Base-by-base conservation (phyloP, 30 jellyfish, hydroid and myxozoan species). In the Aurelia aurita complex sp. Pacific region DNA sequence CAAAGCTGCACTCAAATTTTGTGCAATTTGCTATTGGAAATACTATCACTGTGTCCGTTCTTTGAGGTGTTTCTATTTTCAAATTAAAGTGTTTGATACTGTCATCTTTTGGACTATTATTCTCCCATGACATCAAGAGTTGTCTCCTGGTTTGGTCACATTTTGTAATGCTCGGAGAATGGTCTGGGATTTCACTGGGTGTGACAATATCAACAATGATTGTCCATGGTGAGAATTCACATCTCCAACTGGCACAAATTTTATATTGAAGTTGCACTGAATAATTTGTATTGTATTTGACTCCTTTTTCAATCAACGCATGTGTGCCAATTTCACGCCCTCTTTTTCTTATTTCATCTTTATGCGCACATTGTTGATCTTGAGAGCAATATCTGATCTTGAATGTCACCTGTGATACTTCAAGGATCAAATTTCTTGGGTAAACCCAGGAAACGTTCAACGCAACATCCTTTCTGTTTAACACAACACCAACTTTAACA, bases 221-320 rank as follows among this genome's bases (percentile, higher is more conserved):
- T 10, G 93, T 84, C 93, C 93, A 84, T 5, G 93, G 93, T 9
- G 93, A 73, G 0, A 19, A 19, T 23, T 64, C 61, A 5, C 38
- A 14, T 10, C 0, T 13, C 76, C 81, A 15, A 43, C 18, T 10
- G 2, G 36, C 90, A 51, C 29, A 6, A 17, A 51, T 34, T 1
- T 46, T 35, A 65, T 84, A 84, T 1, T 63, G 76, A 3, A 84
- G 16, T 12, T 67, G 74, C 5, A 84, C n/a, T 18, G 65, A 29
- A 71, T 84, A 84, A 19, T 5, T n/a, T 12, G 93, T 34, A 43
- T 65, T 29, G n/a, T 72, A 77, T 23, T 42, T 42, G 9, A 84
- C 42, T 29, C 68, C 77, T 18, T 64, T 50, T 10, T 14, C 54
- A 10, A 84, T 40, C 57, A 36, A 15, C 15, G 72, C 68, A 19